A percentile compares a stretch with the other conserved stretches of the same genome.
Evolutionary conservation across 2,113 vertebrate genomes (phyloP).

Genomic region (Prietella phreatophila): DNA sequence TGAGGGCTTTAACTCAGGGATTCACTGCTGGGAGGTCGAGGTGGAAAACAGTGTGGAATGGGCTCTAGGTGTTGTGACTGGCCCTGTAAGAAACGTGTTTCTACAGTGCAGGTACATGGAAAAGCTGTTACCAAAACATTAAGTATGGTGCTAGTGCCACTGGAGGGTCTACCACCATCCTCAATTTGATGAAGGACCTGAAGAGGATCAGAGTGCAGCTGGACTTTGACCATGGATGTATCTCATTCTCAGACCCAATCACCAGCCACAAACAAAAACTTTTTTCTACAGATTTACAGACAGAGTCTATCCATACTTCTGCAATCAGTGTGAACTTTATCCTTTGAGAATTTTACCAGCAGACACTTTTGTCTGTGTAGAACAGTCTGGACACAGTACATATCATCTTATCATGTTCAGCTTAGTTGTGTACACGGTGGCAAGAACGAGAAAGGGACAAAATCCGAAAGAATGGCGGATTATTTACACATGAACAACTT

Average conservation of each 20-base stretch:
- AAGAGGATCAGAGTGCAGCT: slow-evolving; percentile 25
- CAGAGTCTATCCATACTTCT: slow-evolving; percentile 14
- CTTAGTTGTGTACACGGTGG: background rate
- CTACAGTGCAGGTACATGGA: slow-evolving; percentile 3
- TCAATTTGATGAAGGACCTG: background rate
- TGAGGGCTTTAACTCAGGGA: slow-evolving; percentile 5
- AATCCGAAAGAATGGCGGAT: background rate
- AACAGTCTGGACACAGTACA: background rate
- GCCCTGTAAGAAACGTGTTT: background rate
- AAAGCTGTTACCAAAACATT: background rate
- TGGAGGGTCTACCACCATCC: background rate
- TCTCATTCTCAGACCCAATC: background rate
- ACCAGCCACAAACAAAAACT: background rate
- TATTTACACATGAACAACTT: background rate
- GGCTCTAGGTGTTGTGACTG: slow-evolving; percentile 6
- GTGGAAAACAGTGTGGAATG: slow-evolving; percentile 1
- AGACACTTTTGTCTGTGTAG: background rate
- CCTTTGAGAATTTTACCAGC: slow-evolving; percentile 9
- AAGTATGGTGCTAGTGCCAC: background rate
- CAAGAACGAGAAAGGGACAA: background rate
- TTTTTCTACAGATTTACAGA: slow-evolving; percentile 18
- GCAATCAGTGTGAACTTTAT: slow-evolving; percentile 2
- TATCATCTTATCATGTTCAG: background rate
- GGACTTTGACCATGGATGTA: background rate
- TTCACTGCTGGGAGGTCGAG: slow-evolving; percentile 25